These are phyloP conservation scores for Amphipoea lucens DNA, from an alignment of 2,888 invertebrate genomes.

Conservation along the genomic window DNA sequence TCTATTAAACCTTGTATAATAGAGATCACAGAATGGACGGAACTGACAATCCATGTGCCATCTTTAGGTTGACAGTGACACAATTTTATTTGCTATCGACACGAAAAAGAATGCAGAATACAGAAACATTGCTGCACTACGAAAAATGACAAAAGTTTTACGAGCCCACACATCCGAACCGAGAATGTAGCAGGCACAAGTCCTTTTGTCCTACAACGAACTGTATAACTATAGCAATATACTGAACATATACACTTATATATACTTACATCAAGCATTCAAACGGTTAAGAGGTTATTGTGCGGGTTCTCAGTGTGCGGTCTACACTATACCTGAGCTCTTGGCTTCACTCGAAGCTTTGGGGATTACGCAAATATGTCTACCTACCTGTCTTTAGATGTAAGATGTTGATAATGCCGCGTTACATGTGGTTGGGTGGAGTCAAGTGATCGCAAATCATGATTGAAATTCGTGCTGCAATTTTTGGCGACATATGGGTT, in stretches of 20 bases:
- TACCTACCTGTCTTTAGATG: slow-evolving; percentile 39
- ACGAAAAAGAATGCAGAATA: not conserved
- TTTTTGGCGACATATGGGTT: not conserved
- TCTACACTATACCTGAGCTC: slow-evolving; percentile 39
- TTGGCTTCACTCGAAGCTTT: slow-evolving; percentile 34
- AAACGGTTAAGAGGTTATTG: slow-evolving; percentile 34
- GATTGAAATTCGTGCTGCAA: not conserved
- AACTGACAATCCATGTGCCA: not conserved
- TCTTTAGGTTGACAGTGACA: not conserved
- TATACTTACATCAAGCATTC: slow-evolving; percentile 14
- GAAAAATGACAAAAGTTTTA: slow-evolving; percentile 9
- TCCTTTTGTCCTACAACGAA: slow-evolving; percentile 38
- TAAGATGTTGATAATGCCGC: slow-evolving; percentile 40
- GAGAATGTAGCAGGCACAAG: slow-evolving; percentile 28
- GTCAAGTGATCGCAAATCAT: not conserved
- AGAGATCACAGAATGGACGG: not conserved
- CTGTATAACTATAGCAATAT: slow-evolving; percentile 6
- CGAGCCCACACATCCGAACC: not conserved
- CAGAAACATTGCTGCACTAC: not conserved
- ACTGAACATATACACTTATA: not conserved
- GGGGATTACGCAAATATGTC: slow-evolving; percentile 45
- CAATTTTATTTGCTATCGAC: not conserved
- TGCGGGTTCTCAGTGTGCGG: slow-evolving; percentile 49
- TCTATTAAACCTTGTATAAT: too few relatives aligned
- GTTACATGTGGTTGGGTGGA: not conserved